Base-by-base conservation (phyloP, 2,113 vertebrate genomes). In the Halcyon malimbica region DNA sequence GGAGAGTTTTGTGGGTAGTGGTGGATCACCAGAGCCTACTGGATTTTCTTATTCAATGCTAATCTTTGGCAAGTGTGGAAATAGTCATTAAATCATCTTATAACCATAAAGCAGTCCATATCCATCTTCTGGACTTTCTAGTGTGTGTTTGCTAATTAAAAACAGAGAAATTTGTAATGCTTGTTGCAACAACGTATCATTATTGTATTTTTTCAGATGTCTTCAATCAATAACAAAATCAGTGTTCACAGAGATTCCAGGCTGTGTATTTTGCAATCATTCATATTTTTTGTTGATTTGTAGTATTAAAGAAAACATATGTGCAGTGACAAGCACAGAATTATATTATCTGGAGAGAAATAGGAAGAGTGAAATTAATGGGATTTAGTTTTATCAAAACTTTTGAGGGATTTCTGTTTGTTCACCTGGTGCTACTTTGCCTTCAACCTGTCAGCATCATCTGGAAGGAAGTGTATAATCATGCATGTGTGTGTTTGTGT, bases 151-250 rank as follows among this genome's bases (percentile, higher is more conserved):
- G 82, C 11, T 94, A 87, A 94, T 85, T 89, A 93, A 91, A 84
- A 87, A 15, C 77, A 93, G 74, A n/a, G 37, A 62, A 76, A 89
- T 42, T 24, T 70, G 23, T 69, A 85, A 42, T 35, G 31, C 7
- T 70, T 74, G 42, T 82, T 87, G 41, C 39, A 93, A 50, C 26
- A 84, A 39, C 7, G 10, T 71, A 69, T 35, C 73, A 62, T 84
- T 89, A 84, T 4, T 50, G 37, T 88, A 92, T 94, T 95, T 96
- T 79, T 76, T 89, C 92, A 87, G 77, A 87, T 93, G 87, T 82
- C 67, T 91, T 16, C 24, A 85, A 54, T 89, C 89, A 91, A 79
- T 90, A 96, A 24, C 10, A 31, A 10, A 69, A 86, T 83, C 4
- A 2, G 33, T 60, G 56, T 39, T 89, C 35, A 69, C 77, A 42